Evolutionary conservation across 2,888 invertebrate species (phyloP), one percentile per base, ranked within the genome.

Genomic region (Clostera curtula): DNA sequence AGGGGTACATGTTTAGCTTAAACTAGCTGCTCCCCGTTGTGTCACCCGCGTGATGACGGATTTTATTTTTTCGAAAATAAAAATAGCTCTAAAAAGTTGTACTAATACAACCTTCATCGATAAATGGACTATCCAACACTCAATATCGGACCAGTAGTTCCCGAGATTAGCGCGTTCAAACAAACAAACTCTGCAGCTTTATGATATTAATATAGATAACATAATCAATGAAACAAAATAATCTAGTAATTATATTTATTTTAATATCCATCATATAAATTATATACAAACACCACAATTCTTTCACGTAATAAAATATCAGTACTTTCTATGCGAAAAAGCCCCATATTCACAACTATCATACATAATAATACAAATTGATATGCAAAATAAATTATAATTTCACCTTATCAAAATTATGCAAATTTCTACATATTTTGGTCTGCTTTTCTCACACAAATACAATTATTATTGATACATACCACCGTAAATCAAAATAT

Each of bases 281-380:
- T 76, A 79, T 79, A 56, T 80, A 80, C 80, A 80, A 68, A 70
- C n/a, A n/a, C 69, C 64, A 72, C 65, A 58, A 49, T 50, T 46
- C 59, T 65, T 54, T 67, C 61, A 51, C 60, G 60, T 63, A 64
- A 69, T 54, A 61, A 65, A 58, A 56, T 51, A 45, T 56, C 52
- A 52, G 52, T 52, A 52, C 55, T 21, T 25, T 18, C 16, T 43
- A 49, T 44, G 40, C 38, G 34, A 51, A 27, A 42, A 25, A 51
- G 49, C 42, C 50, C 46, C 34, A 23, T 23, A 31, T 27, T 26
- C 25, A 34, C 26, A 34, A 31, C 22, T 41, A 49, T 36, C 18
- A 40, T 52, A 52, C 50, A 52, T 47, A 46, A 55, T 41, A 35
- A 48, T 52, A 54, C 51, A 51, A 40, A 12, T 31, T 23, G 35